phyloP scores from a whole-genome alignment of 2,888 invertebrate genomes.

The Oasisia sp. region DNA sequence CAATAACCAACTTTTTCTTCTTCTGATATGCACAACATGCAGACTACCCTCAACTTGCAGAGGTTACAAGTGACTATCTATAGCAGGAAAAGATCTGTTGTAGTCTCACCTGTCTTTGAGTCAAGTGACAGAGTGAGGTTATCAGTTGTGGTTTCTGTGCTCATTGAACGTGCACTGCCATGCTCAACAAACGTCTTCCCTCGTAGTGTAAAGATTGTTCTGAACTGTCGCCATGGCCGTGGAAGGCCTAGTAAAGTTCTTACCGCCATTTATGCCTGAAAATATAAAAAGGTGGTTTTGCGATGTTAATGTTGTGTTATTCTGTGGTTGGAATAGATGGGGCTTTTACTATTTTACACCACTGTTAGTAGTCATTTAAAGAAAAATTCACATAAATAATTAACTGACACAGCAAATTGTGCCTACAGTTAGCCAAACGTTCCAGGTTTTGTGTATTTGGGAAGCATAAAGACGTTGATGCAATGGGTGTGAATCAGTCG shows the following conservation, averaged over 20 bases:
- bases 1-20: not conserved
- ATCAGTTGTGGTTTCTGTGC: not conserved
- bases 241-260: not conserved
- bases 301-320: not conserved
- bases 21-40: too few relatives aligned
- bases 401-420: too few relatives aligned
- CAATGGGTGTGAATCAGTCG: too few relatives aligned
- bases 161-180: not conserved
- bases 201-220: not conserved
- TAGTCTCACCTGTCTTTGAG: not conserved
- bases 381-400: too few relatives aligned
- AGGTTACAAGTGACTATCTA: too few relatives aligned
- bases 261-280: not conserved
- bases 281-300: not conserved
- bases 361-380: too few relatives aligned
- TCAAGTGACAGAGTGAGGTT: not conserved
- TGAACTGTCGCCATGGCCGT: not conserved
- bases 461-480: too few relatives aligned
- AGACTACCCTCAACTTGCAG: too few relatives aligned
- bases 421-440: too few relatives aligned
- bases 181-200: not conserved
- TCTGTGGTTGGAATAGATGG: not conserved
- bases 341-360: not conserved
- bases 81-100: not conserved
- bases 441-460: too few relatives aligned